phyloP scores from a whole-genome alignment of 2,888 invertebrate genomes.

The Drosophila silvestris region DNA sequence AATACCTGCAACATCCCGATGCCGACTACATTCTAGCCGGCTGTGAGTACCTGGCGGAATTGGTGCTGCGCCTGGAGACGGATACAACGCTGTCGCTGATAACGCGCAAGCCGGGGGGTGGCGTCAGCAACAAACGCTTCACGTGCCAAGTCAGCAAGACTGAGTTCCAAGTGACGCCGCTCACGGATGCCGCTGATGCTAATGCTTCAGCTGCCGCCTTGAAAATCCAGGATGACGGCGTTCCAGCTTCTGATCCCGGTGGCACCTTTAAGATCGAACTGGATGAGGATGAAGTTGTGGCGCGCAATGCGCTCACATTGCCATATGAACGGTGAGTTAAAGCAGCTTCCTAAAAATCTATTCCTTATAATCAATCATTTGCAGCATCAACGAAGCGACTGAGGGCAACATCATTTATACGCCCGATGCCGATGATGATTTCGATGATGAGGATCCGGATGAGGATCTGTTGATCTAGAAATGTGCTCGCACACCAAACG shows the following conservation, averaged over 20 bases:
- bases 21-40: slow-evolving; percentile 79
- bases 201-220: slow-evolving; percentile 11
- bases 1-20: slow-evolving; percentile 69
- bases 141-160: slow-evolving; percentile 73
- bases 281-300: slow-evolving; percentile 84
- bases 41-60: slow-evolving; percentile 83
- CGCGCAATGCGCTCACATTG: slow-evolving; percentile 84
- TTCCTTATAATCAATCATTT: not conserved
- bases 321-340: slow-evolving; percentile 84
- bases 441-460: slow-evolving; percentile 95
- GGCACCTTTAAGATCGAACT: slow-evolving; percentile 85
- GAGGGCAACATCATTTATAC: slow-evolving; percentile 90
- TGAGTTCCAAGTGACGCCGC: slow-evolving; percentile 71
- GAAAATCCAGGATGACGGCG: slow-evolving; percentile 27
- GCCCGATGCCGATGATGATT: slow-evolving; percentile 92
- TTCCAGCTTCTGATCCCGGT: slow-evolving; percentile 45
- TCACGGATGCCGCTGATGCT: slow-evolving; percentile 32
- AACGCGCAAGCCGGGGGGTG: slow-evolving; percentile 81
- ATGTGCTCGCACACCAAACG: slow-evolving; percentile 47
- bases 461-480: slow-evolving; percentile 91
- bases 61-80: slow-evolving; percentile 78
- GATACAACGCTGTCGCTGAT: slow-evolving; percentile 72
- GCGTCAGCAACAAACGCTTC: slow-evolving; percentile 78
- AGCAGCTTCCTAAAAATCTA: not conserved
- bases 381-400: slow-evolving; percentile 85